Evolutionary conservation across 2,888 invertebrate genomes (phyloP).

Genomic region (Drosophila meridiana): DNA sequence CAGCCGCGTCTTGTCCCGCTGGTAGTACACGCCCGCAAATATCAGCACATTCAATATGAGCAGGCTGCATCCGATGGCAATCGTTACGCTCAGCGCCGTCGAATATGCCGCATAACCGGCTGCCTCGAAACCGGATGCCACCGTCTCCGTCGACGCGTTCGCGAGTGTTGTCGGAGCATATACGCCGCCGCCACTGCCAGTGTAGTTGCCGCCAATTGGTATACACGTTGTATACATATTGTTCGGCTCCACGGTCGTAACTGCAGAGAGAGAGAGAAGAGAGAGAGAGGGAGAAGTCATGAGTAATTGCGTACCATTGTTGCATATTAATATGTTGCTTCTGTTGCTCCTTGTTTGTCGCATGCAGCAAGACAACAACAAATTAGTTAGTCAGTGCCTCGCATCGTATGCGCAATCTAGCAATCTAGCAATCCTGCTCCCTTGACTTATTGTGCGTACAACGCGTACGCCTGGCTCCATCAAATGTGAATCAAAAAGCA

Average conservation of each 20-base stretch:
- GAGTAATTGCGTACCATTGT: slow-evolving; percentile 5
- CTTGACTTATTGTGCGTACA: slow-evolving; percentile 37
- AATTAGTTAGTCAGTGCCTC: neutral
- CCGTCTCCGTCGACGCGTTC: slow-evolving; percentile 90
- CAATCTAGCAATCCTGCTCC: neutral
- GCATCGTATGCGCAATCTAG: neutral
- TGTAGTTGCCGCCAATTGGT: slow-evolving; percentile 85
- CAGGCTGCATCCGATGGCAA: slow-evolving; percentile 97
- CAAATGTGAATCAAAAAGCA: neutral
- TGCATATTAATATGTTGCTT: slow-evolving; percentile 46
- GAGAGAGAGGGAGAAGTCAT: neutral
- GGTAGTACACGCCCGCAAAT: slow-evolving; percentile 97
- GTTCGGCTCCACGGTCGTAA: slow-evolving; percentile 85
- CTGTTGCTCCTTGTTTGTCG: slow-evolving; percentile 24
- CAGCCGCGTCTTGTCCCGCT: slow-evolving; percentile 93
- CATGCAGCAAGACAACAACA: slow-evolving; percentile 19
- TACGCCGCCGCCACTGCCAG: slow-evolving; percentile 76
- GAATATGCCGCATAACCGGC: slow-evolving; percentile 96
- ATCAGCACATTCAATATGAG: slow-evolving; percentile 96
- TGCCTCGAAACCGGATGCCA: slow-evolving; percentile 91
- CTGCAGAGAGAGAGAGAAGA: slow-evolving; percentile 60
- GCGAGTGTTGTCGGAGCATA: slow-evolving; percentile 86
- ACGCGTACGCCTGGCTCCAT: neutral
- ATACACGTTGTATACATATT: slow-evolving; percentile 86
- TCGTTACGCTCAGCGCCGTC: slow-evolving; percentile 96